Conservation (phyloP, 2,113 vertebrate genomes). For the Eonycteris spelaea region DNA sequence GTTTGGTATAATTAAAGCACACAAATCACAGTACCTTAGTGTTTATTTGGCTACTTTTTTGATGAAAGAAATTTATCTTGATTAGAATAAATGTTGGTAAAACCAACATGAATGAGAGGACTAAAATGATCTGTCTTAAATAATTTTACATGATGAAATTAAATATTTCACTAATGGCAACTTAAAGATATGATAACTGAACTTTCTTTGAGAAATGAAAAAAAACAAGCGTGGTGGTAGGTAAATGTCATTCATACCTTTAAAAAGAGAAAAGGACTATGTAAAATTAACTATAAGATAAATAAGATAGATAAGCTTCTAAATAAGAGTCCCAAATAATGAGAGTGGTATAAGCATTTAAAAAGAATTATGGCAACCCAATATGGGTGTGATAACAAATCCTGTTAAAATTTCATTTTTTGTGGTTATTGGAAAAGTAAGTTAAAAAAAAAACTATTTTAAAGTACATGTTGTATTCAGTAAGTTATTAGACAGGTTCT, state of each 20-base stretch:
- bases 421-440: neutral
- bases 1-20: neutral
- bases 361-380: neutral
- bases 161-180: neutral
- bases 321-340: neutral
- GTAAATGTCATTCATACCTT: neutral
- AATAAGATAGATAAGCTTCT: neutral
- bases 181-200: neutral
- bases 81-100: conserved; percentile 35
- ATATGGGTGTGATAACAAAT: neutral
- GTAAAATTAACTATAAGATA: neutral
- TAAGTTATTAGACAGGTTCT: neutral
- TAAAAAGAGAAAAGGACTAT: conserved; percentile 10
- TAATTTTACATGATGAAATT: conserved; percentile 11
- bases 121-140: conserved; percentile 8
- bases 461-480: neutral
- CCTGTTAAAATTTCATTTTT: neutral
- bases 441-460: neutral
- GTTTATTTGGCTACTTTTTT: conserved; percentile 23
- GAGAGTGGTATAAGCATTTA: neutral
- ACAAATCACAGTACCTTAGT: neutral
- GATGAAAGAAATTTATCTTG: neutral
- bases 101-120: neutral
- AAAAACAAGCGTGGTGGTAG: neutral
- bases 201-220: neutral